phyloP scores from a whole-genome alignment of 1,140 invertebrate species.

The Eumeta japonica region DNA sequence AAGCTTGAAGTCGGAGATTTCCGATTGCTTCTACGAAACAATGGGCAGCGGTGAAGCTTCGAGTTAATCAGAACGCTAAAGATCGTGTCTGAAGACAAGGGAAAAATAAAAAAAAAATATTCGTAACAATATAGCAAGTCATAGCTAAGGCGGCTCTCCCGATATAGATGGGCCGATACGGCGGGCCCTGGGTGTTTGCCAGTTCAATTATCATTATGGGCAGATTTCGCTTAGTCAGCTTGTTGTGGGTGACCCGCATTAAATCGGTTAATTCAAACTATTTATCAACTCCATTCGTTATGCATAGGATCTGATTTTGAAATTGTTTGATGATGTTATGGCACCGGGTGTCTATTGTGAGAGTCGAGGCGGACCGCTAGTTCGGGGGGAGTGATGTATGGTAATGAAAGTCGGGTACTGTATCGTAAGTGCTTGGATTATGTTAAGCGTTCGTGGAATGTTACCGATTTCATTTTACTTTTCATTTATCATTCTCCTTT shows the following conservation, averaged over 20 bases:
- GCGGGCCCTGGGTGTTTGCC: conserved; percentile 48
- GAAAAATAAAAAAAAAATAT: conserved; percentile 38
- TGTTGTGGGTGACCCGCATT: conserved; percentile 54
- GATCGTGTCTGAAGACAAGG: conserved; percentile 55
- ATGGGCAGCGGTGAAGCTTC: conserved; percentile 51
- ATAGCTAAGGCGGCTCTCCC: conserved; percentile 23
- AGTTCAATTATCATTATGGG: conserved; percentile 57
- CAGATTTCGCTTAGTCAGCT: conserved; percentile 42
- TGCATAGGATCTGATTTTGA: conserved; percentile 56
- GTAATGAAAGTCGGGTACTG: too few species aligned
- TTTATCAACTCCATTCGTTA: conserved; percentile 56
- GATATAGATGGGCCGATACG: conserved; percentile 47
- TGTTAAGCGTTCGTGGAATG: too few species aligned
- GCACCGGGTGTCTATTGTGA: conserved; percentile 36
- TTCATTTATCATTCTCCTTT: too few species aligned
- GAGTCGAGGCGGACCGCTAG: conserved; percentile 27
- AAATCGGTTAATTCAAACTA: conserved; percentile 59
- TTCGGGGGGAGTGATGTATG: conserved; percentile 50
- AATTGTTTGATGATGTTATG: conserved; percentile 56
- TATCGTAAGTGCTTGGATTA: too few species aligned
- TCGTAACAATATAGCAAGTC: conserved; percentile 52
- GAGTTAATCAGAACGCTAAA: conserved; percentile 55
- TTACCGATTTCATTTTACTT: too few species aligned
- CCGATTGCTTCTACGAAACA: too few species aligned
- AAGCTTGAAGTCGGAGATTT: too few species aligned